Conservation (phyloP, 1,140 invertebrate genomes). For the Drosophila kanapiae region DNA sequence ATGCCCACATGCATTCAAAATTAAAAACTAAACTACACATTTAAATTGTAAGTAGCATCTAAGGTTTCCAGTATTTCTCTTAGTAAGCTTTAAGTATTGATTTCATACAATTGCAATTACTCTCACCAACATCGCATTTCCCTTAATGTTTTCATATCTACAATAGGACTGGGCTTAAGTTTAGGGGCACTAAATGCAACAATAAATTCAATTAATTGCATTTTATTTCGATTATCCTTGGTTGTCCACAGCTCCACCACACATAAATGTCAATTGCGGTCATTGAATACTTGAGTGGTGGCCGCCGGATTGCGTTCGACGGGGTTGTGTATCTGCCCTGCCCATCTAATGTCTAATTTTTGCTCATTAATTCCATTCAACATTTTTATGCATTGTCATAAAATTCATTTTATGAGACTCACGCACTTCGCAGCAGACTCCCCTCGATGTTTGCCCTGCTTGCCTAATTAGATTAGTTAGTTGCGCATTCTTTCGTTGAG, state of each 20-base stretch:
- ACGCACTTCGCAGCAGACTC: slow-evolving; percentile 9
- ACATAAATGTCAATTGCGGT: slow-evolving; percentile 77
- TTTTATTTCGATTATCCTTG: slow-evolving; percentile 76
- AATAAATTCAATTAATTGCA: slow-evolving; percentile 84
- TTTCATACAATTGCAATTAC: slow-evolving; percentile 2
- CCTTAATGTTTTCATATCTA: slow-evolving; percentile 1
- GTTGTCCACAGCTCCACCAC: slow-evolving; percentile 5
- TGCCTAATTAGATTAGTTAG: slow-evolving; percentile 79
- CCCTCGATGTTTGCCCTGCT: slow-evolving; percentile 27
- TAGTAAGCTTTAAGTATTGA: not conserved
- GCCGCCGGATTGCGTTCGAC: not conserved
- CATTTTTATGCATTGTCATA: slow-evolving; percentile 83
- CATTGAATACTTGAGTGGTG: slow-evolving; percentile 69
- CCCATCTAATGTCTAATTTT: slow-evolving; percentile 75
- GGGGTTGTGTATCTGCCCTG: not conserved
- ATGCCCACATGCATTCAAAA: not conserved
- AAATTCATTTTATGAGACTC: slow-evolving; percentile 76
- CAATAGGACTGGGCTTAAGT: not conserved
- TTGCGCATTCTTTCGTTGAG: slow-evolving; percentile 50
- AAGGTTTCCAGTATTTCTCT: too few relatives aligned
- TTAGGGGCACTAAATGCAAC: slow-evolving; percentile 57
- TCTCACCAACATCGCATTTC: not conserved
- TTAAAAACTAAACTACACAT: not conserved
- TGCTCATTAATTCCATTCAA: slow-evolving; percentile 80
- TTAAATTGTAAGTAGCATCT: accelerated